Base-by-base conservation (phyloP, 2,888 invertebrate genomes). In the Dendrolimus houi region DNA sequence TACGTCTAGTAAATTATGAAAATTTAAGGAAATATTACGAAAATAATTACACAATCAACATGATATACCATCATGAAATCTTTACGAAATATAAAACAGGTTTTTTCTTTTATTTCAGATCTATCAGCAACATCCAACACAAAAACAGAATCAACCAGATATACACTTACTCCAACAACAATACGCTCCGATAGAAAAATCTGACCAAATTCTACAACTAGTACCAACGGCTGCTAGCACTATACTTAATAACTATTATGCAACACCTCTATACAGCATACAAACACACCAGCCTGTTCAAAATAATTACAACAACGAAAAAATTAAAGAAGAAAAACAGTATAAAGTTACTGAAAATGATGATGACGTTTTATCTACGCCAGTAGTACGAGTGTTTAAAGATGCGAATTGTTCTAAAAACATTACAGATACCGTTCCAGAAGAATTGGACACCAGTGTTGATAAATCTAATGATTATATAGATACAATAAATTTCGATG, bases 321-420 rank as follows among this genome's bases (percentile, higher is more conserved):
- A 63, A 9, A 58, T 64, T 12, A 56, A 62, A 14, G 57, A 59
- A 54, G 17, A 58, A 55, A 47, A 57, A 56, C 59, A 58, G 56
- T 64, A 65, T 1, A 52, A 55, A 9, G 41, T 60, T 17, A 57
- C 57, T 40, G 61, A 64, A 54, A 55, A 62, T 67, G 69, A 55
- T 41, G 53, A 55, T 29, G 8, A 17, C 47, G 41, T 47, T 17
- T 47, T 55, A 55, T 61, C 64, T 41, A 68, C 73, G 52, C 75
- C 79, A 42, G 71, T 87, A 41, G 75, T 88, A 2, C 81, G 80
- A 72, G 84, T 90, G 1, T 89, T 88, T 58, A 88, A 86, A 71
- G 74, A 87, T 61, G 80, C 81, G 52, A 87, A 87, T 57, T 89
- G 89, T 61, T 70, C 79, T 12, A 68, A 75, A 42, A 72, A 81